Evolutionary conservation across 2,113 vertebrate genomes (phyloP), one percentile per base, ranked within the genome.

Genomic region (human (Homo sapiens)): DNA sequence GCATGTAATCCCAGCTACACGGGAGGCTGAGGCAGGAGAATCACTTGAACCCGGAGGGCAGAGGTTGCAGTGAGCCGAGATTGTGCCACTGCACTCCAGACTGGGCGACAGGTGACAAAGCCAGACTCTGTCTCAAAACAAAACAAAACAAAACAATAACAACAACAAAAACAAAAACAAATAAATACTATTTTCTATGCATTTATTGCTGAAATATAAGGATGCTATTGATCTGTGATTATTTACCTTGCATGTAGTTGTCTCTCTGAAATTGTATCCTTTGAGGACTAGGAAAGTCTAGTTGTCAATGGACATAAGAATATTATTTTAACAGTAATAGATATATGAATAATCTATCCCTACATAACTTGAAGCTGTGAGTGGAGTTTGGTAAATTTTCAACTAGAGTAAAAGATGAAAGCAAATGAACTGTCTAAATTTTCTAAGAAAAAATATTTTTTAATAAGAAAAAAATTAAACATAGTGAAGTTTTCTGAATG

Each of bases 401-500:
- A 96, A 80, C 7, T 8, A 82, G 66, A n/a, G 64, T 1, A 89
- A 90, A 93, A 82, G n/a, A 10, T 45, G 73, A 38, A 64, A 95
- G 30, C 72, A 30, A 80, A 83, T 35, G 20, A 94, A 61, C 17
- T 59, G 0, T 61, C 70, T 73, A n/a, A 92, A 59, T 4, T 6
- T 13, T 55, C 68, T 89, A 96, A 79, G 92, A 64, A 89, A 75
- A 80, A 93, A 94, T 64, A 13, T 73, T 87, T 75, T 78, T 89
- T 72, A 97, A 9, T 79, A 59, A 93, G 2, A 92, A 22, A 97
- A 70, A 96, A 83, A 57, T 27, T 22, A 95, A 97, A 72, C 48
- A 91, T 89, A 93, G 1, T 16, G 45, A 88, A 30, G 12, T 59
- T 92, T 83, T 45, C 30, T 13, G 27, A 92, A 59, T 14, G 5